Percentiles rank a stretch among this genome's conserved stretches.
These are phyloP conservation scores for Catocala fraxini DNA, from an alignment of 2,888 invertebrate genomes.

Conservation along the genomic window DNA sequence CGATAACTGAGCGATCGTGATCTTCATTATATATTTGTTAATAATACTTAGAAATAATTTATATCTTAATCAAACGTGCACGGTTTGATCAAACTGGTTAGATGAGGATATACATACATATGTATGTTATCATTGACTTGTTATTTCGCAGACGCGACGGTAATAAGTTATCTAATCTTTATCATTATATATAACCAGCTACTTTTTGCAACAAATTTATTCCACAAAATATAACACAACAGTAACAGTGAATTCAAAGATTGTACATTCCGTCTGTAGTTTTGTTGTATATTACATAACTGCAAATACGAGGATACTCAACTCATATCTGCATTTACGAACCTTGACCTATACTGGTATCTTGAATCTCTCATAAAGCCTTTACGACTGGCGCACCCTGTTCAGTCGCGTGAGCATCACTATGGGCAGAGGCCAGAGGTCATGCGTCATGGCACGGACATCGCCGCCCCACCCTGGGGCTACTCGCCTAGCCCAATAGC, in stretches of 20 bases:
- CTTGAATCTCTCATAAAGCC: neutral
- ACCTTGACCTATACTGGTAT: conserved; percentile 21
- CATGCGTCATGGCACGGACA: conserved; percentile 80
- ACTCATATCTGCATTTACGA: conserved; percentile 21
- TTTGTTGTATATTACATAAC: no score
- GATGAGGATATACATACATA: no score
- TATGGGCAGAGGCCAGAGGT: conserved; percentile 83
- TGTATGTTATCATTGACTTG: no score
- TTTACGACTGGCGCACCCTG: conserved; percentile 26
- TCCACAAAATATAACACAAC: no score
- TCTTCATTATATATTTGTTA: conserved; percentile 35
- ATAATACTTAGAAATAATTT: conserved; percentile 25
- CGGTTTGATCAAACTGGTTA: no score
- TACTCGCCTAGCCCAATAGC: conserved; percentile 53
- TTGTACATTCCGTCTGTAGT: no score
- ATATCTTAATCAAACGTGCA: conserved; percentile 9
- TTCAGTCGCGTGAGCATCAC: conserved; percentile 37
- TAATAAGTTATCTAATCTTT: no score
- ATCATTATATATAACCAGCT: no score
- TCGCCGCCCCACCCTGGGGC: conserved; percentile 82
- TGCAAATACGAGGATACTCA: no score
- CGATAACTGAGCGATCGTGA: conserved; percentile 26
- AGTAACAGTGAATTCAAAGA: no score
- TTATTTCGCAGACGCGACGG: no score
- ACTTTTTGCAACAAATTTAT: no score